These are phyloP conservation scores for Acanthosepion esculentum DNA, from an alignment of 2,888 invertebrate genomes.

Conservation along the genomic window DNA sequence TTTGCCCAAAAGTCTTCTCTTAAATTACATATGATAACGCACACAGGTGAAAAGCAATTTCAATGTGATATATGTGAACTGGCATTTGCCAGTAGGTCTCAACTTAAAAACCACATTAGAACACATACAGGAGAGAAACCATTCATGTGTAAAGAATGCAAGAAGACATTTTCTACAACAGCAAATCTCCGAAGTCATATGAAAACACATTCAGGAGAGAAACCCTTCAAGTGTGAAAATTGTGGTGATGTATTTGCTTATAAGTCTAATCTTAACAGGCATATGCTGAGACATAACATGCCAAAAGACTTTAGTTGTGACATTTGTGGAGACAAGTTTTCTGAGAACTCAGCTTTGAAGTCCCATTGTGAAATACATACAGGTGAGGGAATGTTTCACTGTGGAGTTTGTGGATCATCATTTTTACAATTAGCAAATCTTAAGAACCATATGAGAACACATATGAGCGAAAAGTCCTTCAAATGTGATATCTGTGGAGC, in stretches of 20 bases:
- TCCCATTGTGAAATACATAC: constrained; percentile 46
- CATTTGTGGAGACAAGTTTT: constrained; percentile 48
- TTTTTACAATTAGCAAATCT: constrained; percentile 25
- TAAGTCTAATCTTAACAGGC: not conserved
- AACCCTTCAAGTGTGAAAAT: constrained; percentile 50
- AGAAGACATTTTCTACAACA: constrained; percentile 52
- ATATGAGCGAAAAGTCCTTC: constrained; percentile 46
- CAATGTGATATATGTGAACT: constrained; percentile 56
- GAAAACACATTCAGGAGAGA: constrained; percentile 54
- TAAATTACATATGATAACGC: constrained; percentile 55
- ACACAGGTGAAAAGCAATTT: constrained; percentile 58
- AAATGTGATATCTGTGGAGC: not conserved
- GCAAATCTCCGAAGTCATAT: constrained; percentile 52
- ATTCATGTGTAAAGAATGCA: constrained; percentile 45
- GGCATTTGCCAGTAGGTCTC: constrained; percentile 48
- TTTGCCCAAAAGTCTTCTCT: constrained; percentile 57
- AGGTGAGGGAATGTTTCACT: constrained; percentile 38
- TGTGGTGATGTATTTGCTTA: constrained; percentile 48
- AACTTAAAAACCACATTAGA: constrained; percentile 36
- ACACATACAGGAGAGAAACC: constrained; percentile 34
- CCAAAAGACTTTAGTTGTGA: constrained; percentile 49
- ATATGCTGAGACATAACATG: constrained; percentile 46
- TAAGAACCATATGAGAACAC: constrained; percentile 39
- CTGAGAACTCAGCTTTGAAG: not conserved
- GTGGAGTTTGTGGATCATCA: constrained; percentile 37